Evolutionary conservation across 2,888 invertebrate genomes (phyloP), one percentile per base, ranked within the genome.

Genomic region (Lymantria dispar): DNA sequence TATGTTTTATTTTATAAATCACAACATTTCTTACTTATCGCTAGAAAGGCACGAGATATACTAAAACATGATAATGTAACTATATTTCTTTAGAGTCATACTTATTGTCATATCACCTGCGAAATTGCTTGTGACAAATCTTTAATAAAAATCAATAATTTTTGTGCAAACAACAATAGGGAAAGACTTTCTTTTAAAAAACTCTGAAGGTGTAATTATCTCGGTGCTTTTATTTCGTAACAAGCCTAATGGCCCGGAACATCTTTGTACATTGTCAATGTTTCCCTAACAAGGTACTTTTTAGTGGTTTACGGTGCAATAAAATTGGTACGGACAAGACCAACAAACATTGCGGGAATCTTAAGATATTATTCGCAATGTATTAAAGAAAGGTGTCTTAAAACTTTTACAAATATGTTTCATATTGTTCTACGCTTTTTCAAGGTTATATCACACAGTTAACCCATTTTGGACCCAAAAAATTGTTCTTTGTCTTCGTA

Each of bases 241-340:
- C 74, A 74, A 58, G 72, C 54, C 63, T 84, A 84, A 90, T 87
- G 80, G 77, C 44, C 74, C 81, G 76, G 74, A 83, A 85, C 87
- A 83, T 80, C 77, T 80, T 83, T 76, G 74, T 72, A 76, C 79
- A 76, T 82, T 80, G 83, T 83, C 73, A 72, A 62, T 66, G 64
- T 65, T 72, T 68, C 75, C 76, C 67, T 79, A 75, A 78, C 82
- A 78, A 85, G 83, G 81, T 78, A 81, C 83, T 82, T 85, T 87
- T 88, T 87, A 85, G 88, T 83, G 90, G 90, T 90, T 88, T 87
- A 90, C 84, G 83, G 76, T 62, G 80, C 68, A 79, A 88, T 90
- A 88, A 89, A 90, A 84, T 76, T 60, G 76, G 74, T 77, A 72
- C 71, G 72, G 76, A 87, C 87, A 87, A 85, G 78, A 8, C 1